Base-by-base conservation (phyloP, 2,113 vertebrate genomes). In the Tricholaema leucomelas region DNA sequence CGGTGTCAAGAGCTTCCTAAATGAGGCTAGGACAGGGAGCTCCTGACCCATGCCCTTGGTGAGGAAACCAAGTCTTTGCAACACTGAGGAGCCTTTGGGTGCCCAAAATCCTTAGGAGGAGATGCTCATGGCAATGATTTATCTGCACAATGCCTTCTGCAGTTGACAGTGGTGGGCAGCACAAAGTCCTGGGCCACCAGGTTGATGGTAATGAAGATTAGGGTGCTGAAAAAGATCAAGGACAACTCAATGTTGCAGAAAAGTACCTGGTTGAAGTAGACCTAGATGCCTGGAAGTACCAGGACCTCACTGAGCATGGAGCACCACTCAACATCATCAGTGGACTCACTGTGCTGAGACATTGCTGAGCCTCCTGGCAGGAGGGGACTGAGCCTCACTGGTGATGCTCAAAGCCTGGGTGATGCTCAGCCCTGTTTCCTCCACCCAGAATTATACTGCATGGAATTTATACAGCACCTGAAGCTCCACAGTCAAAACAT, bases 401-500 rank as follows among this genome's bases (percentile, higher is more conserved):
- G 19, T 2, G 17, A 35, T 52, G 54, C 63, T 50, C 31, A 48
- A 78, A 94, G 31, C 35, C 30, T 6, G 2, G 44, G 6, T 6
- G 11, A 17, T 11, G 17, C 59, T 61, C 72, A 15, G 5, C 19
- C 15, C 50, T 21, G 5, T 61, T 35, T 85, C 40, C 35, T 23
- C 56, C 44, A 8, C 35, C 44, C 72, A 54, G 13, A 60, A 91
- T 44, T 18, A 44, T 44, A 56, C 15, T 17, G 19, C 76, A 9
- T 2, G 2, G 3, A 50, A 48, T 79, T 76, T 94, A 30, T 28
- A 84, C 7, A 93, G 63, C 16, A 59, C 28, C 56, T 87, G 85
- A 67, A 97, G 78, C n/a, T 95, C 93, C 40, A 73, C 8, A 42
- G 82, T 63, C 58, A 74, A 35, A 63, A 85, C 18, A 15, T 30